Evolutionary conservation across 2,113 vertebrate genomes (phyloP).

Genomic region (Erinaceus europaeus): DNA sequence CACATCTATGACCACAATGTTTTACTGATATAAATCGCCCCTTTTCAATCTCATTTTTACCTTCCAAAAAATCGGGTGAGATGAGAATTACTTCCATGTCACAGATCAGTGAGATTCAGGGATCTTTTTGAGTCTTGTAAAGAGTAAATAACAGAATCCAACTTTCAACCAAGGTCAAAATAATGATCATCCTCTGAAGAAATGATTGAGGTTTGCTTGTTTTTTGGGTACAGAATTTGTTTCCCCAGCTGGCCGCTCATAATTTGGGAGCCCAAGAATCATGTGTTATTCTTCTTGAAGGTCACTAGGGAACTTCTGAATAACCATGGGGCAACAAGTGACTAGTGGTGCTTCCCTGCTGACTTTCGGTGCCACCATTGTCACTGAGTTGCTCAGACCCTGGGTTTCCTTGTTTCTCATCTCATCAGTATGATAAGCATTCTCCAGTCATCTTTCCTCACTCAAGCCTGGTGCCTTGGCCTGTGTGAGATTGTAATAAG

Average conservation of each 20-base stretch:
- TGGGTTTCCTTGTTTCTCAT: not conserved
- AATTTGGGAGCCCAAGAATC: not conserved
- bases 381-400: not conserved
- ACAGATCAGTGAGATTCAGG: not conserved
- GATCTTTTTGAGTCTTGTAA: not conserved
- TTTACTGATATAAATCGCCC: not conserved
- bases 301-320: not conserved
- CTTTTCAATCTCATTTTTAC: not conserved
- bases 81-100: not conserved
- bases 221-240: not conserved
- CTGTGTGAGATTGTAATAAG: too few relatives aligned
- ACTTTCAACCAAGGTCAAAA: not conserved
- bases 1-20: not conserved
- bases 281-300: not conserved
- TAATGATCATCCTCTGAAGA: not conserved
- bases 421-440: not conserved
- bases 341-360: not conserved
- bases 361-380: not conserved
- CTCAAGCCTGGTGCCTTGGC: too few relatives aligned
- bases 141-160: not conserved
- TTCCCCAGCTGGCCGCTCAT: not conserved
- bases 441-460: not conserved
- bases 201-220: not conserved
- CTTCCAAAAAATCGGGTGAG: not conserved
- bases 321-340: accelerated